Evolutionary conservation across 2,113 vertebrate genomes (phyloP), one percentile per base, ranked within the genome.

Genomic region (Otocyon megalotis): DNA sequence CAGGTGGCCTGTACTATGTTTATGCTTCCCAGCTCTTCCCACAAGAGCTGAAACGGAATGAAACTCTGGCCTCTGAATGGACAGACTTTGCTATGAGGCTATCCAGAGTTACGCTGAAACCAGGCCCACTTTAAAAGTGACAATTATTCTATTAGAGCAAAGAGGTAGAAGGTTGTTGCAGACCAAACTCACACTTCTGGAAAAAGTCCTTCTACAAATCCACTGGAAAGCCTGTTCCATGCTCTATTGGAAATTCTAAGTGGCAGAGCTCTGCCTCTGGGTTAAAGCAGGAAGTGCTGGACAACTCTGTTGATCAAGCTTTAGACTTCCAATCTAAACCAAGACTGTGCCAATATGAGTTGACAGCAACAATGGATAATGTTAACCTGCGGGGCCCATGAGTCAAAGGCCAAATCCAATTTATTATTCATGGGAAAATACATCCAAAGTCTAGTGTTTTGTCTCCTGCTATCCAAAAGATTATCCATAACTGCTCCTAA

Each of bases 361-460:
- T 88, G 48, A 77, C 14, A 35, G 20, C 48, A 65, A 62, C 28
- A 72, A 37, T 16, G 62, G 69, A 54, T 53, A 71, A 90, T 72
- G 82, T 54, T 56, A 93, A 63, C 30, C 4, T 15, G 62, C 67
- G 22, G 32, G 30, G 10, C 19, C 19, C 50, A 43, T 17, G 58
- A 62, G 6, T 91, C 87, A 96, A 97, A 95, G 63, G 67, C 56
- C 43, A 94, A 97, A 88, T 30, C 12, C 72, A 90, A 26, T 74
- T 77, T 30, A 90, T 28, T 94, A 88, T 90, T 96, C 22, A 60
- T 84, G 80, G n/a, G 17, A 72, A 96, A 96, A 95, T 86, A 93
- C 20, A 8, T 71, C 50, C 87, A 90, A 96, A 69, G 24, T n/a
- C 35, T 69, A 1, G 26, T 83, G 14, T 84, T 87, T 65, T 92